A percentile compares a stretch with the other conserved stretches of the same genome.
Evolutionary conservation across 2,113 vertebrate species (phyloP).

Genomic region (Cyprinodon brontotheroides): DNA sequence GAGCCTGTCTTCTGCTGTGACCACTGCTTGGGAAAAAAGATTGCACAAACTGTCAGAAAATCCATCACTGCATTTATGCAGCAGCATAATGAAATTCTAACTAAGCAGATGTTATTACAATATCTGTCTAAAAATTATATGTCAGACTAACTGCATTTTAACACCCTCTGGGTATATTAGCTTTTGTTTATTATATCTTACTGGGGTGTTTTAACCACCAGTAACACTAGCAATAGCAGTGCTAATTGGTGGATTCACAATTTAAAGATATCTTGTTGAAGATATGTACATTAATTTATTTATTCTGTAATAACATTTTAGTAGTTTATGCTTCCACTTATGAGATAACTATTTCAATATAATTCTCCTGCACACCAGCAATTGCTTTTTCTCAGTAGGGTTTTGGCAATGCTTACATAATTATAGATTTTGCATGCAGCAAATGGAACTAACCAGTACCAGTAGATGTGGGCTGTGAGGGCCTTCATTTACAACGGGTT

Average conservation of each 20-base stretch:
- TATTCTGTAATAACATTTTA: neutral
- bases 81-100: slow-evolving; percentile 5
- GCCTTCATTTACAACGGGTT: too few relatives aligned
- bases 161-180: neutral
- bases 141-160: neutral
- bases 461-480: too few relatives aligned
- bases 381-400: neutral
- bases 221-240: slow-evolving; percentile 7
- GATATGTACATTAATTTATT: neutral
- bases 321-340: neutral
- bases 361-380: neutral
- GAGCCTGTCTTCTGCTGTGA: slow-evolving; percentile 41
- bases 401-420: slow-evolving; percentile 22
- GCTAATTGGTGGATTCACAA: neutral
- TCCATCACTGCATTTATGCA: slow-evolving; percentile 18
- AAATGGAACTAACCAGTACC: neutral
- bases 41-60: slow-evolving; percentile 18
- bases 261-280: neutral
- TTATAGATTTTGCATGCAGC: neutral
- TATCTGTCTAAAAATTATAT: neutral
- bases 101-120: neutral
- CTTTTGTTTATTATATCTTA: slow-evolving; percentile 5
- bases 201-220: neutral
- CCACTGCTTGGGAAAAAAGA: slow-evolving; percentile 36
- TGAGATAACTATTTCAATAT: neutral